phyloP scores from a whole-genome alignment of 2,797 vertebrate species.

The Eurystomus glaucurus region DNA sequence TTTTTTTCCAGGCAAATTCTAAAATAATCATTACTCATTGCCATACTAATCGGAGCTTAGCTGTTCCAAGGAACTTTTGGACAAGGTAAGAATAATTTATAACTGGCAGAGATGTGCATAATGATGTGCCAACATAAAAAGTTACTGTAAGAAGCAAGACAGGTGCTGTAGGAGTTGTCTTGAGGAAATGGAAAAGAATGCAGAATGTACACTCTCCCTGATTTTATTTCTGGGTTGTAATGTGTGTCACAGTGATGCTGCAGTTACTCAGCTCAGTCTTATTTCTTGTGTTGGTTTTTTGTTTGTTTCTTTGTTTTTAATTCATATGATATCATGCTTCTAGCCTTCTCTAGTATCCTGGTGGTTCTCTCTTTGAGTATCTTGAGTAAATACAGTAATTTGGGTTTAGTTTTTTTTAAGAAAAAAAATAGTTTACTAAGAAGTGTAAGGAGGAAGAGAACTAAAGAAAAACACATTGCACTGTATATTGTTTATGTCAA shows the following conservation, averaged over 20 bases:
- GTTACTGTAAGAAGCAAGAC: neutral
- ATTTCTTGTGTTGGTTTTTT: neutral
- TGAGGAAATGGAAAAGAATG: neutral
- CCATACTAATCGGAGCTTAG: constrained; percentile 91
- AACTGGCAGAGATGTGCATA: neutral
- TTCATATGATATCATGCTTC: neutral
- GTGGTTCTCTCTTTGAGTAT: neutral
- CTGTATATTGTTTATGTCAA: neutral
- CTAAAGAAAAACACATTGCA: neutral
- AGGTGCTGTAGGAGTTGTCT: neutral
- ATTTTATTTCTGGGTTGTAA: neutral
- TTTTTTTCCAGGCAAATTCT: constrained; percentile 85
- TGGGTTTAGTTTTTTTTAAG: fast-evolving
- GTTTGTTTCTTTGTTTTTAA: neutral
- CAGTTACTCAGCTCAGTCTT: neutral
- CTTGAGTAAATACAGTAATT: neutral
- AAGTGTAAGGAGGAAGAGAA: neutral
- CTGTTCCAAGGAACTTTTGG: constrained; percentile 84
- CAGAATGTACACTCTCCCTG: neutral
- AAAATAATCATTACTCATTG: constrained; percentile 89
- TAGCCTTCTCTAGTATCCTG: neutral
- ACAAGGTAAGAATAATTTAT: constrained; percentile 84
- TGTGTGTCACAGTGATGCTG: neutral
- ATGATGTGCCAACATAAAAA: neutral
- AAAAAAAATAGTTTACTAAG: neutral